Percentiles rank a stretch among this genome's conserved stretches.
These are phyloP conservation scores for Meloidogyne hapla DNA, from an alignment of 1,140 invertebrate genomes.

Conservation along the genomic window DNA sequence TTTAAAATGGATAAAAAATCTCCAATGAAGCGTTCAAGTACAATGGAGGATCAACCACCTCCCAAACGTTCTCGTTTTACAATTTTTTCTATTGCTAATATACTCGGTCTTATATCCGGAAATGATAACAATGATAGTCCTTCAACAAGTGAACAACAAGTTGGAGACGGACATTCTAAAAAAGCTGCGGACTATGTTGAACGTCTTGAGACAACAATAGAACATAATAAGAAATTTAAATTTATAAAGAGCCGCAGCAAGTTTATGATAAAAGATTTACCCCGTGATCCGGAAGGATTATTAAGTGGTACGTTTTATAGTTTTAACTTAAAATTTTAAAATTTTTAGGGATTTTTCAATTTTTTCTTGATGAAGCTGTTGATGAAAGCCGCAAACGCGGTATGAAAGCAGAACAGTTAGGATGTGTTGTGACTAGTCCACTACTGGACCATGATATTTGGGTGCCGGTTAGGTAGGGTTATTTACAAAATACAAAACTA, in stretches of 20 bases:
- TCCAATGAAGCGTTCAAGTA: no score
- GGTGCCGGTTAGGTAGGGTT: not conserved
- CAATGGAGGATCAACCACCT: not conserved
- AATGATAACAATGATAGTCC: not conserved
- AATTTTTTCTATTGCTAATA: not conserved
- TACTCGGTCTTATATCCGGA: not conserved
- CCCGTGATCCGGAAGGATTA: not conserved
- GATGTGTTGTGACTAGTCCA: not conserved
- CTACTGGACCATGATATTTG: not conserved
- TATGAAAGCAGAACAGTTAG: not conserved
- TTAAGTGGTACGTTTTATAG: not conserved
- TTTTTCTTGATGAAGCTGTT: not conserved
- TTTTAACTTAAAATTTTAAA: not conserved
- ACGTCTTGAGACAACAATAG: not conserved
- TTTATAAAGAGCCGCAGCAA: not conserved
- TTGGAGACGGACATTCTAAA: not conserved
- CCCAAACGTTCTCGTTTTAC: not conserved
- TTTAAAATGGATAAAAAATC: no score
- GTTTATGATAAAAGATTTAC: not conserved
- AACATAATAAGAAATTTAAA: not conserved
- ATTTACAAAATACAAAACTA: not conserved
- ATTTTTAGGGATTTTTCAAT: not conserved
- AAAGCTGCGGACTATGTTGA: not conserved
- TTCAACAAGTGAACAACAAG: not conserved
- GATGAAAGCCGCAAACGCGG: not conserved